phyloP scores from a whole-genome alignment of 2,113 vertebrate genomes.

The Callospermophilus lateralis region DNA sequence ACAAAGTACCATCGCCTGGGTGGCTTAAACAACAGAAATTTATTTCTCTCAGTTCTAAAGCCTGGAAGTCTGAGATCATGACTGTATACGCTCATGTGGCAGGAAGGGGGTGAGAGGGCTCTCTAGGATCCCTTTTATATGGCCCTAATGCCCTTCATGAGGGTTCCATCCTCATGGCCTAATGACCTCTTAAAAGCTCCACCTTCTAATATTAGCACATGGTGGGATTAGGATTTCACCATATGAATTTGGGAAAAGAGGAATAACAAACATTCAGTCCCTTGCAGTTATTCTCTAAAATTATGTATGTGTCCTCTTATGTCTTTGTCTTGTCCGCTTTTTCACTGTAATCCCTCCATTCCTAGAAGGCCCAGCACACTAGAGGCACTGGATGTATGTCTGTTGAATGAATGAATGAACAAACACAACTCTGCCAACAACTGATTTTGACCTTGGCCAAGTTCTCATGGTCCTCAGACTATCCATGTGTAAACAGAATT shows the following conservation, averaged over 20 bases:
- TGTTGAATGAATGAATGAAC: neutral
- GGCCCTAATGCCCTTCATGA: neutral
- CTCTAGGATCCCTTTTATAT: neutral
- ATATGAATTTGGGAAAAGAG: neutral
- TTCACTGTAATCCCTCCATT: neutral
- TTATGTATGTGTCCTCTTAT: neutral
- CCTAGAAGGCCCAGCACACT: neutral
- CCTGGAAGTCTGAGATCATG: neutral
- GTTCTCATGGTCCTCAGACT: neutral
- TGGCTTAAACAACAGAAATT: neutral
- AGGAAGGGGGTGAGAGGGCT: neutral
- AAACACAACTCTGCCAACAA: neutral
- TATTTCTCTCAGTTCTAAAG: neutral
- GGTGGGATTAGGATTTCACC: neutral
- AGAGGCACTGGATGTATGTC: neutral
- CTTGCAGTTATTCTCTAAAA: neutral
- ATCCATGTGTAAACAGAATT: neutral
- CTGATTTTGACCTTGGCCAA: neutral
- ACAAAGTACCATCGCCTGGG: neutral
- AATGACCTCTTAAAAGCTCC: neutral
- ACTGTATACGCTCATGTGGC: neutral
- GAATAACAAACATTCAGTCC: neutral
- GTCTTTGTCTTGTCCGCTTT: neutral
- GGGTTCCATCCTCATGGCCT: neutral
- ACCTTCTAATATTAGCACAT: neutral